These are phyloP conservation scores for Chromobotia macracanthus DNA, from an alignment of 2,797 vertebrate genomes.

Conservation along the genomic window DNA sequence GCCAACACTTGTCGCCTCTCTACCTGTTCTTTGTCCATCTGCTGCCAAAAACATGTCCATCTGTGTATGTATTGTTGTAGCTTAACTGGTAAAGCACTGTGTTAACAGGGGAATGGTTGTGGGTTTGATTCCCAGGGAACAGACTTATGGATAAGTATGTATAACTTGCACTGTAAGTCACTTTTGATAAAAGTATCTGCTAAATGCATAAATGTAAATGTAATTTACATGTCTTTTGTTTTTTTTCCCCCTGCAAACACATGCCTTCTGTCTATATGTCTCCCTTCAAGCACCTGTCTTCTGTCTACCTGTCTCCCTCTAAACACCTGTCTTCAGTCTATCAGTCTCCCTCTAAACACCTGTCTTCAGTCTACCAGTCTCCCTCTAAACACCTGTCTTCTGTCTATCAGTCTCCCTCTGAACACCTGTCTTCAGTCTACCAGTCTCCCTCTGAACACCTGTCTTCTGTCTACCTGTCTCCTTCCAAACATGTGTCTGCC, in stretches of 20 bases:
- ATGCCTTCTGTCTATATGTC: background rate
- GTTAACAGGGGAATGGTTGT: no score
- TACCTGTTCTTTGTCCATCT: background rate
- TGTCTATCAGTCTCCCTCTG: background rate
- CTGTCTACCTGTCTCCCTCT: no score
- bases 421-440: background rate
- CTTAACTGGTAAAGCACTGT: no score
- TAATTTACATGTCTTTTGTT: background rate
- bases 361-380: no score
- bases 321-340: background rate
- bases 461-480: no score
- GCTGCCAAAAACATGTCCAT: background rate
- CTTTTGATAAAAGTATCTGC: no score
- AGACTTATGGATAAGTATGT: no score
- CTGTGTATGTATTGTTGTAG: background rate
- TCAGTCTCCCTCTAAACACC: no score
- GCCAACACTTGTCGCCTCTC: background rate
- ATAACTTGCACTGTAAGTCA: no score
- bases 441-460: background rate
- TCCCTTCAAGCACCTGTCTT: background rate
- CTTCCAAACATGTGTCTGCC: no score
- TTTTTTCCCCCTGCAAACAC: background rate
- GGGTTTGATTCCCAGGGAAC: no score
- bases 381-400: background rate
- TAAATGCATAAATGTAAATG: no score